phyloP scores from a whole-genome alignment of 2,797 vertebrate genomes.

The Pogonophryne albipinna region DNA sequence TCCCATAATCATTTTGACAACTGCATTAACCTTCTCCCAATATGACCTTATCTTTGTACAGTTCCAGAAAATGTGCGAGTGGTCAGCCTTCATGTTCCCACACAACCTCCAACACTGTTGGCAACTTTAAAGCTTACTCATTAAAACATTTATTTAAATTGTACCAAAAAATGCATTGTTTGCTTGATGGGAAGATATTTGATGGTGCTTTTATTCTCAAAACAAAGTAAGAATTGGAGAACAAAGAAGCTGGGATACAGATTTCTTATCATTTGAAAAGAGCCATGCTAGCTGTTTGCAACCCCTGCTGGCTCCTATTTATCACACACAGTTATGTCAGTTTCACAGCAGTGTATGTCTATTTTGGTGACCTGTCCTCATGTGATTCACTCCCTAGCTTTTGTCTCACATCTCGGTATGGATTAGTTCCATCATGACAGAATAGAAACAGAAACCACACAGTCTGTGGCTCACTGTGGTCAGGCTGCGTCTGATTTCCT shows the following conservation, averaged over 20 bases:
- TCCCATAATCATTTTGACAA: too few species aligned
- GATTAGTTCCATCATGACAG: conserved; percentile 6
- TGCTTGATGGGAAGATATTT: too few species aligned
- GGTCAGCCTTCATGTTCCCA: too few species aligned
- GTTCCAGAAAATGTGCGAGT: too few species aligned
- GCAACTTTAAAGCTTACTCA: neutral
- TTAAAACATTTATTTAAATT: neutral
- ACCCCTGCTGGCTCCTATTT: too few species aligned
- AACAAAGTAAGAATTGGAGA: too few species aligned
- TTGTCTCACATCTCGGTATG: conserved; percentile 2
- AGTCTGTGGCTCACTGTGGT: neutral
- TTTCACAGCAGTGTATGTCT: neutral
- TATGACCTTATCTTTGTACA: too few species aligned
- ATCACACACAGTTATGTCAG: neutral
- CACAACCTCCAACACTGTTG: too few species aligned
- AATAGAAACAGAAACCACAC: neutral
- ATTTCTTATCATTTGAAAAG: too few species aligned
- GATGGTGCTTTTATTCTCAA: neutral
- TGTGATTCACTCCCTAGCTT: conserved; percentile 10
- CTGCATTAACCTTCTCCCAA: too few species aligned
- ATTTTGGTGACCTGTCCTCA: neutral
- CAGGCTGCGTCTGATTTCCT: conserved; percentile 11
- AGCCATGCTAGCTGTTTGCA: too few species aligned
- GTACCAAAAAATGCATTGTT: neutral
- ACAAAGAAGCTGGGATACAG: too few species aligned